Percentiles rank a stretch among this genome's conserved stretches.
Conservation (phyloP, 2,888 invertebrate genomes). For the Branchipolynoe longqiensis region DNA sequence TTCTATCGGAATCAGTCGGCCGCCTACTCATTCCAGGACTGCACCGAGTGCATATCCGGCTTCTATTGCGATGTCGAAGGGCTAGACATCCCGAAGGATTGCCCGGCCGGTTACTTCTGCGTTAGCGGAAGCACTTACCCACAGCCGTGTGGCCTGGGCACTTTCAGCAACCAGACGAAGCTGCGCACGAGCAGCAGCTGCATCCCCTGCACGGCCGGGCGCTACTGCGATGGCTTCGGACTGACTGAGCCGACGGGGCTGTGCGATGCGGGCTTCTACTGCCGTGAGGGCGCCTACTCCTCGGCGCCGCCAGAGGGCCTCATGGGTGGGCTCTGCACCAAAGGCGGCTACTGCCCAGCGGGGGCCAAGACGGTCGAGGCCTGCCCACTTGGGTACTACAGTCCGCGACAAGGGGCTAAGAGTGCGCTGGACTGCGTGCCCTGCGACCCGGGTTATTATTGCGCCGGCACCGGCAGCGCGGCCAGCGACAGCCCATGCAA, state of each 20-base stretch:
- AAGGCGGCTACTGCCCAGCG: constrained; percentile 79
- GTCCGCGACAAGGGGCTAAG: constrained; percentile 77
- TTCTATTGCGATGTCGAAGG: constrained; percentile 78
- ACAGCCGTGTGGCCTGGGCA: constrained; percentile 79
- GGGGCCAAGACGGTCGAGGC: constrained; percentile 75
- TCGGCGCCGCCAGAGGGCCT: constrained; percentile 80
- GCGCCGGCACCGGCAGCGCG: constrained; percentile 76
- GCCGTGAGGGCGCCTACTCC: constrained; percentile 79
- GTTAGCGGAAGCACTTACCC: constrained; percentile 77
- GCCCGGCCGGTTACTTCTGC: constrained; percentile 80
- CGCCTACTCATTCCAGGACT: constrained; percentile 78
- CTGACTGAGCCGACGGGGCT: constrained; percentile 77
- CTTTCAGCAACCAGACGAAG: constrained; percentile 78
- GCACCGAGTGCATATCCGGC: constrained; percentile 79
- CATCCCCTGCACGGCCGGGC: constrained; percentile 80
- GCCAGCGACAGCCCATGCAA: constrained; percentile 69
- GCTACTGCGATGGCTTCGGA: constrained; percentile 80
- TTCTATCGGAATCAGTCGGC: constrained; percentile 80
- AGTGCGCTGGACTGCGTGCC: constrained; percentile 78
- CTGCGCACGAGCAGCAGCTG: constrained; percentile 76
- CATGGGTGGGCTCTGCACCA: constrained; percentile 79
- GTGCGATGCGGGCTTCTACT: constrained; percentile 71
- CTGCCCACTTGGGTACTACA: constrained; percentile 78
- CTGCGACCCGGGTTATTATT: constrained; percentile 79
- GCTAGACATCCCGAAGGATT: constrained; percentile 76